These are phyloP conservation scores for Oreochromis tanganicae DNA, from an alignment of 2,113 vertebrate species.

Conservation along the genomic window DNA sequence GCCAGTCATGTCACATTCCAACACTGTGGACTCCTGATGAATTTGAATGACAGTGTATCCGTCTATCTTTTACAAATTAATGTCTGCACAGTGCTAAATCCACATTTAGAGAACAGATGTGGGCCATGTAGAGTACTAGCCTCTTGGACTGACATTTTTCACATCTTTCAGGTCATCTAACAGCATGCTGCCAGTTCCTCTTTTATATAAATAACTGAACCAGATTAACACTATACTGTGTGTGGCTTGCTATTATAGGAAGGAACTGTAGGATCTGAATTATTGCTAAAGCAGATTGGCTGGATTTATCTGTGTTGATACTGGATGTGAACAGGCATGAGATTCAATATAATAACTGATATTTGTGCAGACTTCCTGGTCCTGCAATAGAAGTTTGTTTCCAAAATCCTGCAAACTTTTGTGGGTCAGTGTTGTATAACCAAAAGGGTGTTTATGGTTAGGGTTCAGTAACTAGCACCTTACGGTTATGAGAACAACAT, in stretches of 20 bases:
- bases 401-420: neutral
- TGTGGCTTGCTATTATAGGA: neutral
- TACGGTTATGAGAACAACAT: neutral
- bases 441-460: neutral
- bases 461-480: neutral
- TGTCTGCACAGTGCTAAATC: neutral
- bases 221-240: neutral
- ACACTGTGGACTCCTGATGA: neutral
- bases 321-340: neutral
- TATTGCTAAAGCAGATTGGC: neutral
- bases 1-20: constrained; percentile 23
- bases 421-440: neutral
- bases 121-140: neutral
- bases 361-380: neutral
- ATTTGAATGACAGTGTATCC: constrained; percentile 22
- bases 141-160: neutral
- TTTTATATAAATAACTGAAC: constrained; percentile 22
- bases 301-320: constrained; percentile 6
- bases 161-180: neutral
- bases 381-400: neutral
- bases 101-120: constrained; percentile 1
- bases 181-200: neutral
- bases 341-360: neutral
- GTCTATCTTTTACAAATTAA: constrained; percentile 19
- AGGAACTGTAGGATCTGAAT: neutral